Conservation (phyloP, 2,113 vertebrate genomes). For the Desmodus rotundus region DNA sequence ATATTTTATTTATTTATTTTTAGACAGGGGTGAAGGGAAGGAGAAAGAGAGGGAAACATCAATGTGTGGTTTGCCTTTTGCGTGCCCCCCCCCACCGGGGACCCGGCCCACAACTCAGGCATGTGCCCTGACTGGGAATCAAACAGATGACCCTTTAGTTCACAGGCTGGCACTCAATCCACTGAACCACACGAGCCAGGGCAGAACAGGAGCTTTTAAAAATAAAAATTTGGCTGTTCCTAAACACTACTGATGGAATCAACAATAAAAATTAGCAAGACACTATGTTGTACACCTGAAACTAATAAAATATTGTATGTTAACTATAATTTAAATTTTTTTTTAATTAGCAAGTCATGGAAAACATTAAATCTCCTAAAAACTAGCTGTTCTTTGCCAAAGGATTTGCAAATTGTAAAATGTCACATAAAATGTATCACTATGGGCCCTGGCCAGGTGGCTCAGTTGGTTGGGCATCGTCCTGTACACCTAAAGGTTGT, state of each 20-base stretch:
- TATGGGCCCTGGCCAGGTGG: neutral
- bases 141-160: too few relatives aligned
- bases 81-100: too few relatives aligned
- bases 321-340: neutral
- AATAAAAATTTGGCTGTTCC: neutral
- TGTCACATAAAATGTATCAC: neutral
- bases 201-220: neutral
- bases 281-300: neutral
- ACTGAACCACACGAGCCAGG: too few relatives aligned
- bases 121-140: too few relatives aligned
- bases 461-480: neutral
- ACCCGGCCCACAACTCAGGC: too few relatives aligned
- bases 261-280: neutral
- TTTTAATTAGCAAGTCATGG: neutral
- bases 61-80: too few relatives aligned
- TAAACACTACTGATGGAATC: neutral
- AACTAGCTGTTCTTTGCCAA: neutral
- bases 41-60: too few relatives aligned
- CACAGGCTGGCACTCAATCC: too few relatives aligned
- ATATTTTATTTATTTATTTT: too few relatives aligned
- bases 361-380: neutral
- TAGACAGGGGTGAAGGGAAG: too few relatives aligned
- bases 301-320: neutral
- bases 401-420: neutral
- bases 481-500: too few relatives aligned